Evolutionary conservation across 2,888 invertebrate genomes (phyloP), one percentile per base, ranked within the genome.

Genomic region (Cecidostiba fungosa): DNA sequence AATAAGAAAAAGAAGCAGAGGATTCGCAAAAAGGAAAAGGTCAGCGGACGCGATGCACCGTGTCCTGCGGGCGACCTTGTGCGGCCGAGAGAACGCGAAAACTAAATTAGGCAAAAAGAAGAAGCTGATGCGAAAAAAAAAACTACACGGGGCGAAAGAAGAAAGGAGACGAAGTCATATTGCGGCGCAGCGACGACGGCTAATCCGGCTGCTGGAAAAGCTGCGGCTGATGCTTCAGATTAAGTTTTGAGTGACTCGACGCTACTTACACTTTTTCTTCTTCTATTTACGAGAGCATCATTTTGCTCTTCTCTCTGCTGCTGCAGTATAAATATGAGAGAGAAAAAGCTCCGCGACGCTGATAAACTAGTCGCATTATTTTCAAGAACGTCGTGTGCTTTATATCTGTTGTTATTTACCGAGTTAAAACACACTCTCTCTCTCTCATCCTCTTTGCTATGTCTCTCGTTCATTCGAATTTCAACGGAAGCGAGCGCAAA

Each of bases 61-160:
- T 16, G 59, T 74, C 32, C 29, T 14, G 73, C 16, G 39, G 39
- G n/a, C 39, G 72, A 72, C 72, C 72, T 72, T 72, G 54, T 29
- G 59, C 59, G 59, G 36, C 29, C 76, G 39, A 32, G 47, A 76
- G 54, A 76, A 54, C 76, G 19, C 76, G 32, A n/a, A 54, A 76
- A 32, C 23, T 73, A 73, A 73, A 73, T 43, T 26, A 66, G 16
- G n/a, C 36, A 39, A 72, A 72, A 72, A 72, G 39, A 19, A 43
- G 14, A 1, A 1, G 0, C 6, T 3, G n/a, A n/a, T n/a, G 69
- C 8, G 5, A 50, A 50, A 47, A 50, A 50, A 50, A 50, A 47
- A 50, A 50, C 1, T 10, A 14, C 10, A 19, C 50, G 50, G 19
- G 5, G 32, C 3, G 26, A 26, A 6, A 19, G n/a, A 72, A 39